Evolutionary conservation across 2,797 vertebrate species (phyloP).

Genomic region (Xerus rutilus): DNA sequence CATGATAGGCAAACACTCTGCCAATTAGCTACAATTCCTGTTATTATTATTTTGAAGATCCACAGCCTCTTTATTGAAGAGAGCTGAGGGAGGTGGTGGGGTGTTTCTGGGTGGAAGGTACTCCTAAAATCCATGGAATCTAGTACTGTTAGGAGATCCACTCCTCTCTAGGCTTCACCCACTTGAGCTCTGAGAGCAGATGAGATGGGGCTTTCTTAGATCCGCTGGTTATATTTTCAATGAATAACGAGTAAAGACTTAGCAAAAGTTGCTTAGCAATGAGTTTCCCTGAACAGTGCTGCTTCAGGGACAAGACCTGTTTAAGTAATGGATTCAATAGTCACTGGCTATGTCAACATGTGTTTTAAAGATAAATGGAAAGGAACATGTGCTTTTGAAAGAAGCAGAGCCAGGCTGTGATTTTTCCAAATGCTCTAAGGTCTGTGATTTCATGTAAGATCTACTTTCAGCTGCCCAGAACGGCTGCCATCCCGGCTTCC

Average conservation of each 20-base stretch:
- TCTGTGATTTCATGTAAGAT: not conserved
- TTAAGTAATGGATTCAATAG: conserved; percentile 34
- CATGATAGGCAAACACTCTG: not conserved
- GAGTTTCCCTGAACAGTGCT: conserved; percentile 9
- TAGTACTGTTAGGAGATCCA: not conserved
- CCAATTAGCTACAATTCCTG: not conserved
- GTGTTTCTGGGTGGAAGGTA: not conserved
- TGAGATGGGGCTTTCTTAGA: not conserved
- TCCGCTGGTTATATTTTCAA: not conserved
- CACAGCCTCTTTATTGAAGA: not conserved
- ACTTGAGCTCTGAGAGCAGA: not conserved
- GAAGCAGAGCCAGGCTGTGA: not conserved
- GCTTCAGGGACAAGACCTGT: not conserved
- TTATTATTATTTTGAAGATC: not conserved
- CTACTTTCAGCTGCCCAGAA: not conserved
- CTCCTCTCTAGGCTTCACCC: not conserved
- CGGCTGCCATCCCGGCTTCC: not conserved
- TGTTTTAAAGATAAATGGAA: conserved; percentile 29
- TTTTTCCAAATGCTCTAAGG: not conserved
- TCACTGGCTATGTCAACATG: not conserved
- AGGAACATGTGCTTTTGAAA: conserved; percentile 42
- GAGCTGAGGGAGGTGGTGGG: not conserved
- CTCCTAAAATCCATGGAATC: not conserved
- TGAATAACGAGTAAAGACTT: not conserved
- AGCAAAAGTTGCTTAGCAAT: not conserved